These are phyloP conservation scores for Paramisgurnus dabryanus DNA, from an alignment of 2,113 vertebrate species.

Conservation along the genomic window DNA sequence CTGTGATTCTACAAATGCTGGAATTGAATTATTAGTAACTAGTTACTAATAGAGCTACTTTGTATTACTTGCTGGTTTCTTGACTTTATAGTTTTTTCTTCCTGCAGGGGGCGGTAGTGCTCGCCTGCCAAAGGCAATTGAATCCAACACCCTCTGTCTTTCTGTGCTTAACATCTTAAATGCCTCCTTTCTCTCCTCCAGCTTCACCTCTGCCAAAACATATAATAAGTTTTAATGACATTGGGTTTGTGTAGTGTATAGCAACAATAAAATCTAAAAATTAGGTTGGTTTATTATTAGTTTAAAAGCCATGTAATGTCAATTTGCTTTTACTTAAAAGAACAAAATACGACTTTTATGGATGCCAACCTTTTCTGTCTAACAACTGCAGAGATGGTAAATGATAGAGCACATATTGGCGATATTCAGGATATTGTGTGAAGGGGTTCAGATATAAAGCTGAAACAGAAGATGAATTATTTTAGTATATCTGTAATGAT, in stretches of 20 bases:
- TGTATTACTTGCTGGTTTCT: neutral
- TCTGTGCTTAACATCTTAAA: conserved; percentile 65
- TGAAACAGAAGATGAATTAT: conserved; percentile 51
- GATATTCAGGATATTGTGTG: conserved; percentile 71
- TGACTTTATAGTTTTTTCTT: neutral
- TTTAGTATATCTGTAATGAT: too few relatives aligned
- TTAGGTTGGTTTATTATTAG: too few relatives aligned
- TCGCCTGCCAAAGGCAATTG: conserved; percentile 75
- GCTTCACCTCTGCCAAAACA: conserved; percentile 51
- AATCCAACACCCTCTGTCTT: conserved; percentile 65
- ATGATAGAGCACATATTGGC: conserved; percentile 69
- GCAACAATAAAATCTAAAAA: too few relatives aligned
- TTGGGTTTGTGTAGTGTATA: neutral
- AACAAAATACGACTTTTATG: neutral
- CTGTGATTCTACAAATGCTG: neutral
- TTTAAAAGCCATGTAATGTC: too few relatives aligned
- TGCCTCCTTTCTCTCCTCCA: conserved; percentile 70
- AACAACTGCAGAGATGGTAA: conserved; percentile 75
- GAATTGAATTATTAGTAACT: neutral
- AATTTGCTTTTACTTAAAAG: neutral
- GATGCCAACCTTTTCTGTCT: conserved; percentile 73
- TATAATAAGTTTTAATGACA: neutral
- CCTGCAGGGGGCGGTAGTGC: conserved; percentile 44
- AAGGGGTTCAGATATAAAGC: conserved; percentile 79
- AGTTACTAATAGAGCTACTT: neutral